phyloP scores from a whole-genome alignment of 1,140 invertebrate species.

The Hyposmocoma kahamanoa region DNA sequence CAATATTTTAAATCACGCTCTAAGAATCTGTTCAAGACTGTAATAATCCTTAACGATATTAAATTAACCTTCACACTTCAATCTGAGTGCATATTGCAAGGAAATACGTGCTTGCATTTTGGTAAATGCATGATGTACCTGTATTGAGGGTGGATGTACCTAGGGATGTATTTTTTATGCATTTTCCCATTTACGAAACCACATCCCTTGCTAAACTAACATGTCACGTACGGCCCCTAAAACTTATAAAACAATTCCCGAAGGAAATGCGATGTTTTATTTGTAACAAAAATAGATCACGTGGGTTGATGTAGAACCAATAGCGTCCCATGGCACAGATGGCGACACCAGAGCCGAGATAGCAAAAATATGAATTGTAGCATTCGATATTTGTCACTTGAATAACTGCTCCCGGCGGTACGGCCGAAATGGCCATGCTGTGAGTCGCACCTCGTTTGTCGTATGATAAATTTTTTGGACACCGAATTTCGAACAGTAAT shows the following conservation, averaged over 20 bases:
- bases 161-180: constrained; percentile 31
- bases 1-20: too few species aligned
- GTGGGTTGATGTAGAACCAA: constrained; percentile 67
- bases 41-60: too few species aligned
- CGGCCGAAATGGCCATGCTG: constrained; percentile 38
- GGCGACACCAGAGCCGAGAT: constrained; percentile 63
- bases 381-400: constrained; percentile 75
- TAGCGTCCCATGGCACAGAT: constrained; percentile 64
- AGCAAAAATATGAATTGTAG: constrained; percentile 72
- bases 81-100: too few species aligned
- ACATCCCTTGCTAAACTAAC: constrained; percentile 35
- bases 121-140: too few species aligned
- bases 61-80: too few species aligned
- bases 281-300: constrained; percentile 69
- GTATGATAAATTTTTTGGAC: constrained; percentile 51
- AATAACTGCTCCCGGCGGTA: constrained; percentile 68
- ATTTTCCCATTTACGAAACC: constrained; percentile 26
- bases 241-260: constrained; percentile 68
- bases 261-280: constrained; percentile 66
- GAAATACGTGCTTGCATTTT: too few species aligned
- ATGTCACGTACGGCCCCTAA: constrained; percentile 58
- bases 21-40: too few species aligned
- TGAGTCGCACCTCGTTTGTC: constrained; percentile 55
- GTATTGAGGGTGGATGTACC: too few species aligned
- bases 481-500: constrained; percentile 20